Conservation (phyloP, 1,140 invertebrate species). For the Harlomillsia oculata region DNA sequence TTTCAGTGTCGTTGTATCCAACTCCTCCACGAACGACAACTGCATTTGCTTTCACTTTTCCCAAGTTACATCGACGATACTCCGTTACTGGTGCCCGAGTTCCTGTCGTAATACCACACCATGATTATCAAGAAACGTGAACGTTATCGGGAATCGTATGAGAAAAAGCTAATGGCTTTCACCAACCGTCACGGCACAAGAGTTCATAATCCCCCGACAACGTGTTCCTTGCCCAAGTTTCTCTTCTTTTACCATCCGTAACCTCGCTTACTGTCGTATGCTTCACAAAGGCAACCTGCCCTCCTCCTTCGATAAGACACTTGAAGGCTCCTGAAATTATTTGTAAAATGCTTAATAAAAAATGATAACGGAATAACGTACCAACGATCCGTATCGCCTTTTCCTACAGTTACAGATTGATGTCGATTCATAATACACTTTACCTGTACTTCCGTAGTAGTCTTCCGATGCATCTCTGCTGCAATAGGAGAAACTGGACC, state of each 20-base stretch:
- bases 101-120: no score
- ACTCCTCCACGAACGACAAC: slow-evolving; percentile 66
- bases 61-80: slow-evolving; percentile 79
- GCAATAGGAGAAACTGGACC: slow-evolving; percentile 69
- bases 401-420: background rate
- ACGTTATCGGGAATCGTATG: no score
- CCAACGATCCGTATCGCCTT: no score
- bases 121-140: no score
- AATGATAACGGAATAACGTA: no score
- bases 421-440: background rate
- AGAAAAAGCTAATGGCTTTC: no score
- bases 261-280: slow-evolving; percentile 85
- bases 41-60: slow-evolving; percentile 81
- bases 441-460: slow-evolving; percentile 74
- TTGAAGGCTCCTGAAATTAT: slow-evolving; percentile 60
- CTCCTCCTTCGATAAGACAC: slow-evolving; percentile 88
- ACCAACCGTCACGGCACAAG: slow-evolving; percentile 76
- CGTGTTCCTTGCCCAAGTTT: slow-evolving; percentile 87
- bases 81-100: slow-evolving; percentile 64
- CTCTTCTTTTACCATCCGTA: slow-evolving; percentile 74
- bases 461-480: slow-evolving; percentile 73
- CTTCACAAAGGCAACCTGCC: slow-evolving; percentile 88
- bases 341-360: background rate
- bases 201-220: slow-evolving; percentile 86
- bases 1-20: slow-evolving; percentile 63